These are phyloP conservation scores for Polypedilum vanderplanki DNA, from an alignment of 1,140 invertebrate species.

Conservation along the genomic window DNA sequence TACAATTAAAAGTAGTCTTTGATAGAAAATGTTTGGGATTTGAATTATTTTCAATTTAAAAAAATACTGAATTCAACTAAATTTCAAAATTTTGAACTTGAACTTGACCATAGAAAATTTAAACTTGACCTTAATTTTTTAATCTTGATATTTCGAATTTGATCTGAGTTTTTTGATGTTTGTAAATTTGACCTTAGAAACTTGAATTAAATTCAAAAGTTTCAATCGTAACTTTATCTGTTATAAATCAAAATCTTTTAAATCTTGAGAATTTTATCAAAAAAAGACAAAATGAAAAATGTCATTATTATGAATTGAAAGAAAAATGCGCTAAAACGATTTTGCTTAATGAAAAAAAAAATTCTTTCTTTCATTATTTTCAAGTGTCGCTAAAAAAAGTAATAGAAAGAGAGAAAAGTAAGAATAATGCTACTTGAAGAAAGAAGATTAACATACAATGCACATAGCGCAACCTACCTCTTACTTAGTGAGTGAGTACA, in stretches of 20 bases:
- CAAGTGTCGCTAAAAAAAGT: neutral
- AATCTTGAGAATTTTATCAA: no score
- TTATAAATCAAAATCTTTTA: no score
- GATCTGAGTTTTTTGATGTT: neutral
- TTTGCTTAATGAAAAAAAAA: neutral
- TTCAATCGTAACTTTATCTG: no score
- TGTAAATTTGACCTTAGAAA: neutral
- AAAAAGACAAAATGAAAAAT: no score
- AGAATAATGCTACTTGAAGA: conserved; percentile 7
- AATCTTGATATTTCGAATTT: neutral
- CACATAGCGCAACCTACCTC: conserved; percentile 20
- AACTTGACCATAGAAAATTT: neutral
- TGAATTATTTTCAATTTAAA: no score
- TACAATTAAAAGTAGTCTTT: no score
- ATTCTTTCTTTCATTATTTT: neutral
- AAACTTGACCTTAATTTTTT: neutral
- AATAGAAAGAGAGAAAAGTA: neutral
- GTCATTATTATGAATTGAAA: no score
- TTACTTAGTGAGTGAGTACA: neutral
- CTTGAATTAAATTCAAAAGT: no score
- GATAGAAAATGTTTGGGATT: neutral
- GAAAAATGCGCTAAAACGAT: no score
- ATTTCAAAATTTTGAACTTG: neutral
- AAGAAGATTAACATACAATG: conserved; percentile 27
- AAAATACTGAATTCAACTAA: neutral